Conservation (phyloP, 2,113 vertebrate species). For the Solea senegalensis region DNA sequence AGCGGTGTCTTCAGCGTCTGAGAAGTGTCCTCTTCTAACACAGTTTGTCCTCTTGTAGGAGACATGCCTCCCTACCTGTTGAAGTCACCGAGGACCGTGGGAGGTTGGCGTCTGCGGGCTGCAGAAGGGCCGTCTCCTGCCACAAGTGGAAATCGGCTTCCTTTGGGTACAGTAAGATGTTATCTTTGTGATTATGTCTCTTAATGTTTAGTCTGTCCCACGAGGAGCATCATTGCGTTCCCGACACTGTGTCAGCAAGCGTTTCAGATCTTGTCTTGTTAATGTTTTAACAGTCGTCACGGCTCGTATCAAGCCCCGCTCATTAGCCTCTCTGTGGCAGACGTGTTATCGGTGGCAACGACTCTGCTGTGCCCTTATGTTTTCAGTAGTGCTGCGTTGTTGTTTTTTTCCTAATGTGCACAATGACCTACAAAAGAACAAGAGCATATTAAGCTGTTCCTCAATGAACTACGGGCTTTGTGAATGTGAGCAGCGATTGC, state of each 20-base stretch:
- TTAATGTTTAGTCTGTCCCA: conserved; percentile 13
- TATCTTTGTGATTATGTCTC: conserved; percentile 3
- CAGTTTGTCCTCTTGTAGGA: conserved; percentile 58
- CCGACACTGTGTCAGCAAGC: neutral
- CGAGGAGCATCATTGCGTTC: neutral
- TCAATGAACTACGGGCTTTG: conserved; percentile 57
- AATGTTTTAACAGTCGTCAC: conserved; percentile 21
- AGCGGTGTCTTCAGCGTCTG: too few relatives aligned
- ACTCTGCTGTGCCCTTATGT: conserved; percentile 27
- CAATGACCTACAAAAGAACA: conserved; percentile 15
- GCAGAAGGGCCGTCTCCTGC: conserved; percentile 68
- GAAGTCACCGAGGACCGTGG: conserved; percentile 55
- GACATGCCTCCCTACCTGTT: conserved; percentile 77
- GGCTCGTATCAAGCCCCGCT: conserved; percentile 6
- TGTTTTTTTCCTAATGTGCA: conserved; percentile 22
- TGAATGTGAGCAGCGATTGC: conserved; percentile 29
- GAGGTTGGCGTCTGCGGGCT: conserved; percentile 58
- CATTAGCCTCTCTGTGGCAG: conserved; percentile 36
- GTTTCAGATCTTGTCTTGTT: conserved; percentile 13
- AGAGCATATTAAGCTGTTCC: conserved; percentile 40
- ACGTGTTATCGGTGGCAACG: conserved; percentile 20
- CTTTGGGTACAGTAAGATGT: conserved; percentile 77
- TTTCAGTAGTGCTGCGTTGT: conserved; percentile 33
- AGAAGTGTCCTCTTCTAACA: neutral
- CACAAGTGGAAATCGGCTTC: conserved; percentile 81